These are phyloP conservation scores for Galeruca laticollis DNA, from an alignment of 2,888 invertebrate genomes.

Conservation along the genomic window DNA sequence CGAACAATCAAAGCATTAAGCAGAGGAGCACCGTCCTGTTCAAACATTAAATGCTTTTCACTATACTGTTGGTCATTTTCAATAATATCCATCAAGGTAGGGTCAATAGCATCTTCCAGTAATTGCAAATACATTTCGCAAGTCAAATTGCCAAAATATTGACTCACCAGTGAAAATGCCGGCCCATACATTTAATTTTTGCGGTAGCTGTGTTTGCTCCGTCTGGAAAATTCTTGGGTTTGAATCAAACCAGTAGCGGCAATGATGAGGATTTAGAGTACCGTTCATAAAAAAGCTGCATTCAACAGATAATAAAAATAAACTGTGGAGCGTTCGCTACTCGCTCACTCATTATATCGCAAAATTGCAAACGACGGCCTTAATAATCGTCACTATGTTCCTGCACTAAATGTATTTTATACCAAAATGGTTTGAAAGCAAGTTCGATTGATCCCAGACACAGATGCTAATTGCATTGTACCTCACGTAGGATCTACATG, in stretches of 20 bases:
- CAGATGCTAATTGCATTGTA: neutral
- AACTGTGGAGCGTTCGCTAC: no score
- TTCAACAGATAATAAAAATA: no score
- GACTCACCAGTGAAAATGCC: no score
- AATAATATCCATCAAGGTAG: neutral
- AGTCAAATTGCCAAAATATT: no score
- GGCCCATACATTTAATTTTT: no score
- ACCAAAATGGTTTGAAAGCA: conserved; percentile 1
- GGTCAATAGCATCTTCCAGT: no score
- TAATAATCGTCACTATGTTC: neutral
- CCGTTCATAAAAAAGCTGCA: no score
- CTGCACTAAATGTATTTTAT: neutral
- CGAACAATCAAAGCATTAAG: neutral
- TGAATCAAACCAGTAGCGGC: no score
- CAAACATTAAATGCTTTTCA: neutral
- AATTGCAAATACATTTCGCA: no score
- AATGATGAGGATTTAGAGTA: no score
- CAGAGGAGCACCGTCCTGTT: neutral
- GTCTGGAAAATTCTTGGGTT: no score
- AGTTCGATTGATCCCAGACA: neutral
- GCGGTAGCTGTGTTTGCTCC: no score
- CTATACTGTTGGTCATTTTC: neutral
- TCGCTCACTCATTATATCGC: neutral
- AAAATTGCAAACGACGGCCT: neutral
- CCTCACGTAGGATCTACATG: neutral